Evolutionary conservation across 2,888 invertebrate genomes (phyloP), one percentile per base, ranked within the genome.

Genomic region (Caprella mutica): DNA sequence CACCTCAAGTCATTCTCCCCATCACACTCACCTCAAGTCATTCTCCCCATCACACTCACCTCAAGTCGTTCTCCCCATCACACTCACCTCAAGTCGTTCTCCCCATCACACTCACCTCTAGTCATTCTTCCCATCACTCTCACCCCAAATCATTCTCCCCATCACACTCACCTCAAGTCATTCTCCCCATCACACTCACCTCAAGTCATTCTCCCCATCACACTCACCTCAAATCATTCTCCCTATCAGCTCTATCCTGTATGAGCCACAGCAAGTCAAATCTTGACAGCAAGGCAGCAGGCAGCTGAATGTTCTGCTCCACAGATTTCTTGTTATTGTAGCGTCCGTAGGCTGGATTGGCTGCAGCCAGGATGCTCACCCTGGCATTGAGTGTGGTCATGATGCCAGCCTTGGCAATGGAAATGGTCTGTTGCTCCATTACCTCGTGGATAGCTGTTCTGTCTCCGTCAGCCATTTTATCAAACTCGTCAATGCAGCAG

Each of bases 401-500:
- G 69, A 99, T 98, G 59, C 98, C 98, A 30, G 96, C 97, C 80
- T 98, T 98, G 17, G 98, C 97, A 69, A 98, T 97, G 56, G 94
- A 94, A 66, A 99, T 96, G 14, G 98, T 99, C 76, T 99, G 98
- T 70, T 99, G 98, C 76, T 98, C 98, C 93, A 93, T 93, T 39
- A 94, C 94, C 77, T 96, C 94, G 73, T 96, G 94, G 67, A 96
- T 93, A 55, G 94, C 90, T 0, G 92, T 92, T 69, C 94, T 81
- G 75, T 98, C 97, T 40, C 76, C 74, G 66, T 98, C 97, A 50
- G 92, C 88, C 97, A 98, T 96, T 77, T 98, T 99, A 76, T 99
- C 98, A 73, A 99, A 99, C 77, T 99, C 98, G 73, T 99, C 98
- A 72, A 99, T 98, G 74, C 97, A 98, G 73, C 98, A 98, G 57